Conservation (phyloP, 2,113 vertebrate genomes). For the Willisornis vidua region DNA sequence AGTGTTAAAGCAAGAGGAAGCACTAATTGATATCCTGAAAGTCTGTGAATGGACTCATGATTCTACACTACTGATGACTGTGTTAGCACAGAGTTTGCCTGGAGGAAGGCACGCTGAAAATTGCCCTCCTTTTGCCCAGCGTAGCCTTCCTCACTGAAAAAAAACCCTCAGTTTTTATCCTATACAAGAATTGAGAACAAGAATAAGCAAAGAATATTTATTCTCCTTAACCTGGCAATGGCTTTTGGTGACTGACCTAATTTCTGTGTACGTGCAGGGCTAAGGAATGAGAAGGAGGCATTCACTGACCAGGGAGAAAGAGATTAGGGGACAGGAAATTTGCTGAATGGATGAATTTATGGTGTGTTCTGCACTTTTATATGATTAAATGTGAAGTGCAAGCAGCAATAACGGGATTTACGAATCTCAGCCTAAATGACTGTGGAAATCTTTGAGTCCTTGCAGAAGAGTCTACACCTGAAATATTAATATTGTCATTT, state of each 20-base stretch:
- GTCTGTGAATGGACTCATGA: background rate
- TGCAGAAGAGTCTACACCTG: background rate
- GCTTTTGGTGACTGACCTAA: background rate
- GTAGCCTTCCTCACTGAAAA: background rate
- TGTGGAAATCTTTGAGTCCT: background rate
- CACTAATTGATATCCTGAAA: background rate
- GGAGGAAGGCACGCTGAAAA: background rate
- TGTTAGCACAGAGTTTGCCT: background rate
- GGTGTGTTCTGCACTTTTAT: background rate
- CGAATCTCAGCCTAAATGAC: background rate
- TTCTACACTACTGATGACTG: background rate
- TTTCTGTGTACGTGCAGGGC: background rate
- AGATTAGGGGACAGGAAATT: constrained; percentile 59
- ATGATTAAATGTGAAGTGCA: constrained; percentile 3
- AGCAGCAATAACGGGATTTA: constrained; percentile 21
- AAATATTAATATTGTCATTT: background rate
- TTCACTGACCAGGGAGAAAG: constrained; percentile 4
- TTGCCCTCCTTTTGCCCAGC: background rate
- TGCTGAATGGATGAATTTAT: constrained; percentile 40
- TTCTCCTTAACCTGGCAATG: background rate
- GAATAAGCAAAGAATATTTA: constrained; percentile 14
- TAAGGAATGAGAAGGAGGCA: background rate
- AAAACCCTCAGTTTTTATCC: background rate
- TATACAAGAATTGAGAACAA: background rate
- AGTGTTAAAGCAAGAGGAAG: background rate